These are phyloP conservation scores for Neolamprologus variostigma DNA, from an alignment of 2,113 vertebrate species.

Conservation along the genomic window DNA sequence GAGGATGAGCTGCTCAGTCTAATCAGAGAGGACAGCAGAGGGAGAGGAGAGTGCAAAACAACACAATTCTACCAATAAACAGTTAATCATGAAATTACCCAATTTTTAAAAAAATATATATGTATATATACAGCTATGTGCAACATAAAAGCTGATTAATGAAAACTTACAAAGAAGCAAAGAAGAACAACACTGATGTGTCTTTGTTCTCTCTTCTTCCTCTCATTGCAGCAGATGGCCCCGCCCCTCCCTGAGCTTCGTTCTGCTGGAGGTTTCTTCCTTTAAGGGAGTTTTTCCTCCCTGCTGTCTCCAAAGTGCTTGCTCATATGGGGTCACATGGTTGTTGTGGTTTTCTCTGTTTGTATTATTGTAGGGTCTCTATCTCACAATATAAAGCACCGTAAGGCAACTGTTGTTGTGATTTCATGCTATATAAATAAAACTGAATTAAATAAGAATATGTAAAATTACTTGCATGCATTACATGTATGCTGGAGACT, in stretches of 20 bases:
- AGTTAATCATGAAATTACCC: rapidly evolving
- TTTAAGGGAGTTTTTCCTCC: rapidly evolving
- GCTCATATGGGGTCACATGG: not conserved
- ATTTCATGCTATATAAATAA: rapidly evolving
- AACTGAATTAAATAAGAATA: not conserved
- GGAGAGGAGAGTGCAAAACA: not conserved
- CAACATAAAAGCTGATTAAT: not conserved
- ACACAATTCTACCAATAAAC: not conserved
- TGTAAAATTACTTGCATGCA: not conserved
- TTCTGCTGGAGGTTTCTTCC: not conserved
- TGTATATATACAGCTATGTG: not conserved
- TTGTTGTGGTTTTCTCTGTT: not conserved
- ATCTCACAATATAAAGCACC: not conserved
- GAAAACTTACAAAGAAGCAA: not conserved
- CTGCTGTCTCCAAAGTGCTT: not conserved
- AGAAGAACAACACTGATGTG: not conserved
- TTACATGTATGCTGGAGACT: not conserved
- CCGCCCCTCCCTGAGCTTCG: not conserved
- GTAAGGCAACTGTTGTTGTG: not conserved
- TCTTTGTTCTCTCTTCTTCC: not conserved
- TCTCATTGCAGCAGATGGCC: not conserved
- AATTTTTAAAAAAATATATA: rapidly evolving
- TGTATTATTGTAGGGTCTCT: not conserved
- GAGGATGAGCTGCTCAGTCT: not conserved
- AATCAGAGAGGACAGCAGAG: not conserved